Conservation (phyloP, 2,888 invertebrate genomes). For the Reticulitermes lucifugus region DNA sequence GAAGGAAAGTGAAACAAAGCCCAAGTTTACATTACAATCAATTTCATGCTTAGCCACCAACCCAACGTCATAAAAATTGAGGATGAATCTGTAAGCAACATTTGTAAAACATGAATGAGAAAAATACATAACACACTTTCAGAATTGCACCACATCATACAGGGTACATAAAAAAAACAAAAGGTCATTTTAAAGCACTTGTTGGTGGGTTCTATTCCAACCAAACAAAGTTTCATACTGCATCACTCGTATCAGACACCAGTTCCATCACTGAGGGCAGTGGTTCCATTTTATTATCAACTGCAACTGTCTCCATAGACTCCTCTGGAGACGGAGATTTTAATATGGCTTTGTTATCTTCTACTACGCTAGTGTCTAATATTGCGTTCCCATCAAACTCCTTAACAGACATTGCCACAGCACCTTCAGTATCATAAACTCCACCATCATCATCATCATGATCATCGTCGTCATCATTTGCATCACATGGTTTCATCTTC, state of each 20-base stretch:
- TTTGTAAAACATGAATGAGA: slow-evolving; percentile 2
- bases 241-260: slow-evolving; percentile 33
- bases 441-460: neutral
- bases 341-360: neutral
- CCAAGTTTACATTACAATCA: neutral
- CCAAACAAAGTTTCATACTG: slow-evolving; percentile 26
- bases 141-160: neutral
- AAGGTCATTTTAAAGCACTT: slow-evolving; percentile 6
- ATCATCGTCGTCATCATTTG: slow-evolving; percentile 13
- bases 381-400: neutral
- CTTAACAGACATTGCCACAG: neutral
- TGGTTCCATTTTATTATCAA: slow-evolving; percentile 11
- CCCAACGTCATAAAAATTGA: neutral
- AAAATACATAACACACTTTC: neutral
- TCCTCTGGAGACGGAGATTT: neutral
- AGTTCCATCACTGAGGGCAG: slow-evolving; percentile 44
- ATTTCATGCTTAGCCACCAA: neutral
- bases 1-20: neutral
- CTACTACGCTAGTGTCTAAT: neutral
- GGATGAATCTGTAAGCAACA: neutral
- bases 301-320: slow-evolving; percentile 5
- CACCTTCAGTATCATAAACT: neutral
- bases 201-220: neutral
- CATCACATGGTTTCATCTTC: slow-evolving; percentile 27
- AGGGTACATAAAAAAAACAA: neutral